Base-by-base conservation (phyloP, 2,797 vertebrate species). In the Cichlasoma orientale region DNA sequence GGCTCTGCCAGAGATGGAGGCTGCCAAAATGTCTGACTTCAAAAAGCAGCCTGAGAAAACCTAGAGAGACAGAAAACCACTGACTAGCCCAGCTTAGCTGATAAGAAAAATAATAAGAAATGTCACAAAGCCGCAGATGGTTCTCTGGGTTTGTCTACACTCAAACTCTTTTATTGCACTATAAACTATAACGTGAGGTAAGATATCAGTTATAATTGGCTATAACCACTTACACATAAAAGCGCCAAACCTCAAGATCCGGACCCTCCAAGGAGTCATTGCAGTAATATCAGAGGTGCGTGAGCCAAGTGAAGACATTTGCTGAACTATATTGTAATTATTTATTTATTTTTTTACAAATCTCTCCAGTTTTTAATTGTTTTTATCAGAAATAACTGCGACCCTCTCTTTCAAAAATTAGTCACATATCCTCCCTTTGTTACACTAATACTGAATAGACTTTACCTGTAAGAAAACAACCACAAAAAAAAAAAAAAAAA, bases 1-100 rank as follows among this genome's bases (percentile, higher is more conserved):
- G 25, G n/a, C 21, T 10, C 19, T 57, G 70, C 47, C 56, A 41
- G 66, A 83, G 59, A 81, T 72, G 14, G 77, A 69, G 21, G 25
- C 47, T 25, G 52, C 12, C 19, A 29, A 55, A 27, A 53, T 21
- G 1, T 53, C 50, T 53, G 50, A 47, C 23, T 47, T 50, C n/a
- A 3, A n/a, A 16, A 41, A 69, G 29, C 13, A 80, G 56, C 21
- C 56, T 69, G 78, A 82, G 41, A 47, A 72, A 23, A 27, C 53
- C 13, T 18, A 2, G 25, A 47, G 0, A 1, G 21, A 27, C n/a
- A 61, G 16, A 50, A 63, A 36, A 2, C 4, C 12, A 50, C 23
- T 0, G 25, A 68, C 10, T 5, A 66, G 38, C 18, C 61, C 27
- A 19, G 16, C 41, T 68, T 47, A 19, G 16, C 41, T 68, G 5